Base-by-base conservation (phyloP, 2,113 vertebrate genomes). In the Rhea americana region DNA sequence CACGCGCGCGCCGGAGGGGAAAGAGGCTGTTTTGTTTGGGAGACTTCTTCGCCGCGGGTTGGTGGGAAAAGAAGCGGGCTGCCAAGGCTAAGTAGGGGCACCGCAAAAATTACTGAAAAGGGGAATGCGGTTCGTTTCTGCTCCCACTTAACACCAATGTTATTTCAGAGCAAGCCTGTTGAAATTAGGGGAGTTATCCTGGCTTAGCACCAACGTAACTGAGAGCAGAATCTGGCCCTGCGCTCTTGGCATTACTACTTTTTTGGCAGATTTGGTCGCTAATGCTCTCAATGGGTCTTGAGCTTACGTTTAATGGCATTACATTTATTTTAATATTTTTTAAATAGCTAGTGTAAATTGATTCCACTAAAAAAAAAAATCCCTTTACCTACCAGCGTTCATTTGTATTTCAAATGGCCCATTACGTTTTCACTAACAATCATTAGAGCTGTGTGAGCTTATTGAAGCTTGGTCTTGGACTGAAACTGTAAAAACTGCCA, bases 271-370 rank as follows among this genome's bases (percentile, higher is more conserved):
- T 95, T 94, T 95, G 93, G 89, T 70, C 85, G 92, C 76, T 94
- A 94, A 94, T 94, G 80, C 82, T 94, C 92, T 95, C 94, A 66
- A 11, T 82, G 88, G 85, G 87, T 55, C 94, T 95, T 70, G 82
- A 85, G 90, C 92, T 95, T 95, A 92, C 58, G 32, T 90, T 95
- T 96, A 96, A 96, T 91, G 91, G 43, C 76, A 66, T 95, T 95
- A 96, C 94, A 93, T 96, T 96, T 91, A 95, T 96, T 96, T 96
- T 94, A 97, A 96, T 97, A 95, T 96, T 96, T 96, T 95, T 96
- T 90, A 95, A 95, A 94, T 96, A 92, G 89, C 93, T 92, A 94
- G 92, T 94, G 94, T 97, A 96, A 96, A 96, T 95, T 96, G 96
- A 95, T 96, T 96, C 94, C 71, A 79, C 79, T 86, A 39, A 86